A percentile compares a stretch with the other conserved stretches of the same genome.
These are phyloP conservation scores for Ostrea edulis DNA, from an alignment of 1,140 invertebrate genomes.

Conservation along the genomic window DNA sequence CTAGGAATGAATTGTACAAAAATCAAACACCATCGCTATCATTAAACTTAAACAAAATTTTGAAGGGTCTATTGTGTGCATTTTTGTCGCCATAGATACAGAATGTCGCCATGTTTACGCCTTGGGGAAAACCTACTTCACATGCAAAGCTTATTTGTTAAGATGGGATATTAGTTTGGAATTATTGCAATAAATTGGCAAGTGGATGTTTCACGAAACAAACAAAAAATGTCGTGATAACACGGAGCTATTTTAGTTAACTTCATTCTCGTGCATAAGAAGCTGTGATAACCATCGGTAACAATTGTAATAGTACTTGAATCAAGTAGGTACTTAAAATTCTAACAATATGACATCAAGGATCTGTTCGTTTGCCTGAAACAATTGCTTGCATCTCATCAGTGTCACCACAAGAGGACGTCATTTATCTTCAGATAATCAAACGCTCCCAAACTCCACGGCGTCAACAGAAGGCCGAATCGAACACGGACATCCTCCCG, in stretches of 20 bases:
- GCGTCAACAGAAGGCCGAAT: slow-evolving; percentile 33
- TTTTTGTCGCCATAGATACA: slow-evolving; percentile 1
- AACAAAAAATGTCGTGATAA: slow-evolving; percentile 34
- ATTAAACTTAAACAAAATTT: background rate
- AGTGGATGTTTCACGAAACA: slow-evolving; percentile 16
- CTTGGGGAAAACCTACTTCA: background rate
- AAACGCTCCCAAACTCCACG: slow-evolving; percentile 19
- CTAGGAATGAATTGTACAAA: background rate
- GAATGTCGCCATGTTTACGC: background rate
- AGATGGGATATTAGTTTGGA: slow-evolving; percentile 13
- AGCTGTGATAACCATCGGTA: slow-evolving; percentile 19
- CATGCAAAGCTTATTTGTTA: background rate
- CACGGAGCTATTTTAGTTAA: slow-evolving; percentile 27
- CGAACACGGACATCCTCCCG: slow-evolving; percentile 9
- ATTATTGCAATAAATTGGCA: slow-evolving; percentile 15
- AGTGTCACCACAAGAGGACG: slow-evolving; percentile 16
- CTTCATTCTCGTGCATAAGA: slow-evolving; percentile 27
- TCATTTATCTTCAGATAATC: slow-evolving; percentile 28
- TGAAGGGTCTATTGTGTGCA: background rate
- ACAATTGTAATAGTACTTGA: slow-evolving; percentile 32
- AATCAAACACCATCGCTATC: background rate
- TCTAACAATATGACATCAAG: slow-evolving; percentile 34
- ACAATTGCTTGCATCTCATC: slow-evolving; percentile 33
- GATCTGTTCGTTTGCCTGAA: slow-evolving; percentile 33
- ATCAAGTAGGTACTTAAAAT: slow-evolving; percentile 32